These are phyloP conservation scores for Galerucella calmariensis DNA, from an alignment of 2,888 invertebrate genomes.

Conservation along the genomic window DNA sequence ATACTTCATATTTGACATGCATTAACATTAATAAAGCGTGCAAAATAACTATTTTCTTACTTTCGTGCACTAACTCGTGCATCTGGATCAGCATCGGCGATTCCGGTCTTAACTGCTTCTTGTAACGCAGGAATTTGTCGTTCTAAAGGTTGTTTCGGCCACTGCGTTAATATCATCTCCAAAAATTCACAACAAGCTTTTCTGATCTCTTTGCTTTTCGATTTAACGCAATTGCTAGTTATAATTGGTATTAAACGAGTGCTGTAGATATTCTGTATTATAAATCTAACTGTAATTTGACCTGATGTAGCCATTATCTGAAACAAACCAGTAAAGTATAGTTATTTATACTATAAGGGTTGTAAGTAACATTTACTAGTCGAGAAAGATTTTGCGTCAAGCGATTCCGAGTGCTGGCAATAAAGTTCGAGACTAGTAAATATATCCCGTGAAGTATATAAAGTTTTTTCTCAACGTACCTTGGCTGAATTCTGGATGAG, in stretches of 20 bases:
- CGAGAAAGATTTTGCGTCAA: too few relatives aligned
- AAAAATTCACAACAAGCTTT: constrained; percentile 83
- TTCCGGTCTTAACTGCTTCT: constrained; percentile 87
- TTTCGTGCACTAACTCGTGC: constrained; percentile 85
- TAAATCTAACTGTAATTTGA: constrained; percentile 85
- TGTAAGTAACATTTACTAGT: too few relatives aligned
- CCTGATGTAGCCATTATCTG: constrained; percentile 91
- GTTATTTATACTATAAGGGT: background rate
- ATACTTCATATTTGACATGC: too few relatives aligned
- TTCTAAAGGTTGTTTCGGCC: constrained; percentile 88
- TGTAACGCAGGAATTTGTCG: constrained; percentile 80
- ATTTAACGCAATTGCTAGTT: constrained; percentile 77
- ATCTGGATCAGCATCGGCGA: constrained; percentile 93
- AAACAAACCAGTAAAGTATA: constrained; percentile 45
- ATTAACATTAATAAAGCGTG: too few relatives aligned
- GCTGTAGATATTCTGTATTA: constrained; percentile 85
- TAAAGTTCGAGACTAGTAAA: too few relatives aligned
- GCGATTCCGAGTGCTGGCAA: too few relatives aligned
- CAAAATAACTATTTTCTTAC: constrained; percentile 65
- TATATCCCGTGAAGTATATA: too few relatives aligned
- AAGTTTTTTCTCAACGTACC: constrained; percentile 65
- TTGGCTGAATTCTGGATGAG: constrained; percentile 96
- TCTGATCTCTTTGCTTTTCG: constrained; percentile 94
- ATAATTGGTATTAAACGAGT: constrained; percentile 84
- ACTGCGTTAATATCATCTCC: constrained; percentile 83